These are phyloP conservation scores for Cyanistes caeruleus DNA, from an alignment of 2,113 vertebrate genomes.

Conservation along the genomic window DNA sequence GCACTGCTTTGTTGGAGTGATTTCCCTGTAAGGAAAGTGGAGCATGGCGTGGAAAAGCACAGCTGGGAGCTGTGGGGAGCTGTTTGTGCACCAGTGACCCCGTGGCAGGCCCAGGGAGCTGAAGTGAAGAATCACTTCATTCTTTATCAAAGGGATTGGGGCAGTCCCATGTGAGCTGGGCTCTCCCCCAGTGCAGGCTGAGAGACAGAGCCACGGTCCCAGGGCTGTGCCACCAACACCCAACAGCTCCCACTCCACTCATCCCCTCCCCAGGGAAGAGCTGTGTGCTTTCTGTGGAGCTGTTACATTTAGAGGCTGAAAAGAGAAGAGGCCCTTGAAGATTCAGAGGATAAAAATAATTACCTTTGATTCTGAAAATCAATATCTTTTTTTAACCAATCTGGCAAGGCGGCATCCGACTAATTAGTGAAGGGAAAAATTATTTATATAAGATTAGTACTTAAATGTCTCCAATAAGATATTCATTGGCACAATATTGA, in stretches of 20 bases:
- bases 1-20: background rate
- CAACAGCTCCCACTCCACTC: background rate
- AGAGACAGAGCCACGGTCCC: background rate
- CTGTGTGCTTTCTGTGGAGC: background rate
- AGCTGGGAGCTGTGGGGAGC: background rate
- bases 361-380: background rate
- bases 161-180: accelerated
- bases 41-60: accelerated
- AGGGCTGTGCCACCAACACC: background rate
- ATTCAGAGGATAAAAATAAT: background rate
- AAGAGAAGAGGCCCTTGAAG: background rate
- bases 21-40: background rate
- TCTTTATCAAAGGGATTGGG: accelerated
- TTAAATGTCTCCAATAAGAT: background rate
- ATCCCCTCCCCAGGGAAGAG: background rate
- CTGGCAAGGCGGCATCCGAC: background rate
- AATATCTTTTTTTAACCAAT: background rate
- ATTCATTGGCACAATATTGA: background rate
- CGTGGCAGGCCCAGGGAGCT: accelerated
- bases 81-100: background rate
- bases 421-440: background rate
- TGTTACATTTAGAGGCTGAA: background rate
- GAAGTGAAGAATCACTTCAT: accelerated
- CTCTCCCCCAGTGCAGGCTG: background rate
- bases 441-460: background rate